Base-by-base conservation (phyloP, 2,113 vertebrate genomes). In the Seriola rivoliana region DNA sequence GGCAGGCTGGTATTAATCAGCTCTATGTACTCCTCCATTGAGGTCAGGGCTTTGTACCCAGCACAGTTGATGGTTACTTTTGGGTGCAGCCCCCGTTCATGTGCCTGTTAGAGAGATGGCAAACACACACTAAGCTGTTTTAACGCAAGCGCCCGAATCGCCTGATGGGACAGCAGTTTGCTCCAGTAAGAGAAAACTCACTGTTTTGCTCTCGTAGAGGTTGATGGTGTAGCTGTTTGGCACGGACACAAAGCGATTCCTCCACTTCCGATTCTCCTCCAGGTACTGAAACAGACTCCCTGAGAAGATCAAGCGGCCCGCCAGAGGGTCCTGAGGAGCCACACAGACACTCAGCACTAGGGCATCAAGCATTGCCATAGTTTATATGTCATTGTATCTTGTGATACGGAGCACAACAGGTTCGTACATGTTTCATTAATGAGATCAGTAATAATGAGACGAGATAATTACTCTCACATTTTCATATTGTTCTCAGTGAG, bases 261-360 rank as follows among this genome's bases (percentile, higher is more conserved):
- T 94, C 97, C 98, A 99, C 86, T 98, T 99, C 91, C 96, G 97
- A 86, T 93, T 99, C 90, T 99, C 97, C 75, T 99, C 98, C 25
- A 97, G 92, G 90, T 97, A 97, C 92, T 99, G 97, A 88, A 97
- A 98, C 64, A 99, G 94, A 89, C 95, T 96, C 50, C 98, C 97
- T 0, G 98, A 99, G 94, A 98, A 99, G 91, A 99, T 97, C 90
- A 95, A 93, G 0, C 95, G 95, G 75, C 97, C 96, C 1, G 96
- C 96, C 82, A 98, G 91, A 0, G 97, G 96, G n/a, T 97, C 94
- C 98, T 99, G 72, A 46, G 65, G 65, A 36, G 78, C 0, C 60
- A 57, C 29, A 67, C 1, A 21, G 48, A 13, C 19, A 42, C 4
- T 57, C 17, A n/a, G 4, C 16, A 34, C 40, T 19, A 0, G 58